These are phyloP conservation scores for Pangasius larnaudii DNA, from an alignment of 2,797 vertebrate genomes.

Conservation along the genomic window DNA sequence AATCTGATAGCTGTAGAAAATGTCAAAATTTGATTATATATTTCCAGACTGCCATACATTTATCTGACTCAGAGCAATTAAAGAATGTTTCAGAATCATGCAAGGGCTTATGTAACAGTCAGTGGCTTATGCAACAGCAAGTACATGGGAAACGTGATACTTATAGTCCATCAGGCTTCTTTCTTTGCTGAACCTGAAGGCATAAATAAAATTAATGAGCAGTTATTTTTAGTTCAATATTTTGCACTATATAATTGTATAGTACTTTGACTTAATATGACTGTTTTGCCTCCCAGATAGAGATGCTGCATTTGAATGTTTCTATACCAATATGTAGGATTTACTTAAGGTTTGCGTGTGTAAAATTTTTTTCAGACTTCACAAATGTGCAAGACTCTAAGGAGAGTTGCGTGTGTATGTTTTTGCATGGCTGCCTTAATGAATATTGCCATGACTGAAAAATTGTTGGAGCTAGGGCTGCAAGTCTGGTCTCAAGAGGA, in stretches of 20 bases:
- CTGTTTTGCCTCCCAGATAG: neutral
- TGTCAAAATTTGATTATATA: neutral
- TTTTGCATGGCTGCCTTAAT: neutral
- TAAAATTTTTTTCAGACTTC: neutral
- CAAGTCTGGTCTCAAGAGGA: neutral
- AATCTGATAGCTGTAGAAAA: neutral
- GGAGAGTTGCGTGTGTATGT: neutral
- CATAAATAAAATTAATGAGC: constrained; percentile 20
- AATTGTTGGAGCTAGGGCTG: neutral
- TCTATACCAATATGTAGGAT: neutral
- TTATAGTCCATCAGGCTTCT: constrained; percentile 1
- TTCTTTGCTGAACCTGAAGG: constrained; percentile 29
- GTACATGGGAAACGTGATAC: neutral
- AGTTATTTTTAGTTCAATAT: constrained; percentile 12
- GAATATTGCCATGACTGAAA: neutral
- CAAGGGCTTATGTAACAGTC: constrained; percentile 3
- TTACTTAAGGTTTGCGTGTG: neutral
- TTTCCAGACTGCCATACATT: neutral
- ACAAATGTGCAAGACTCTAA: neutral
- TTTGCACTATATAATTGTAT: neutral
- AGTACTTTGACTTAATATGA: neutral
- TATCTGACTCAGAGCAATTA: constrained; percentile 1
- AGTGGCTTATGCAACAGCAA: constrained; percentile 7
- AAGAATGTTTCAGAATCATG: neutral
- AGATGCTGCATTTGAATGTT: neutral